A percentile compares a stretch with the other conserved stretches of the same genome.
Conservation (phyloP, 2,888 invertebrate genomes). For the Plutella xylostella region DNA sequence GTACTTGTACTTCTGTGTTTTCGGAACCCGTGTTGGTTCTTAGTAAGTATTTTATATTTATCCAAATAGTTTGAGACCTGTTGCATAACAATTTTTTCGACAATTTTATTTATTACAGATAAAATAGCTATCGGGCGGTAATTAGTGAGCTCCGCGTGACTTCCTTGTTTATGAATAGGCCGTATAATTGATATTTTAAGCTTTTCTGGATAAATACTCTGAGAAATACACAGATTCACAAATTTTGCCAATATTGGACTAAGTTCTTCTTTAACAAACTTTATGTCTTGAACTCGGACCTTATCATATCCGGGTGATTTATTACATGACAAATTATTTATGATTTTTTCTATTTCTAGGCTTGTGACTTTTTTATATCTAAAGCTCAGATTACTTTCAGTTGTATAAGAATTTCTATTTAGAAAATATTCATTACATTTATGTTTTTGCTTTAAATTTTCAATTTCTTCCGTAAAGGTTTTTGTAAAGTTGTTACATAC, state of each 20-base stretch:
- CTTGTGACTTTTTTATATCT: background rate
- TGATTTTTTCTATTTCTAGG: background rate
- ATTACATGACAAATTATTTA: background rate
- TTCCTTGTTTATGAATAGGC: background rate
- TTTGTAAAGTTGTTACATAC: slow-evolving; percentile 5
- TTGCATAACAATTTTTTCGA: background rate
- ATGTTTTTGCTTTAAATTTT: too few relatives aligned
- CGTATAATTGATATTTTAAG: background rate
- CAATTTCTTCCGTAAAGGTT: slow-evolving; percentile 6
- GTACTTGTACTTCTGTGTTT: background rate
- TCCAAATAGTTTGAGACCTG: background rate
- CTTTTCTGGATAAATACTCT: background rate
- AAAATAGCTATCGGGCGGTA: background rate
- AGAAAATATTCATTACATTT: too few relatives aligned
- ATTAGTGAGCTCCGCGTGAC: background rate
- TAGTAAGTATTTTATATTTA: background rate
- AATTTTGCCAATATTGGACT: background rate
- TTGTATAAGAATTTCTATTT: too few relatives aligned
- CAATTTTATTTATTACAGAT: background rate
- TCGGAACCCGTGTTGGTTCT: background rate
- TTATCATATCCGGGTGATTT: too few relatives aligned
- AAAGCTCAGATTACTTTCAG: background rate
- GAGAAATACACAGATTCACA: background rate
- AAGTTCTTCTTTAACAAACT: background rate
- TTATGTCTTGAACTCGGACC: background rate